phyloP scores from a whole-genome alignment of 2,888 invertebrate genomes.

The Hypomecis atomaria region DNA sequence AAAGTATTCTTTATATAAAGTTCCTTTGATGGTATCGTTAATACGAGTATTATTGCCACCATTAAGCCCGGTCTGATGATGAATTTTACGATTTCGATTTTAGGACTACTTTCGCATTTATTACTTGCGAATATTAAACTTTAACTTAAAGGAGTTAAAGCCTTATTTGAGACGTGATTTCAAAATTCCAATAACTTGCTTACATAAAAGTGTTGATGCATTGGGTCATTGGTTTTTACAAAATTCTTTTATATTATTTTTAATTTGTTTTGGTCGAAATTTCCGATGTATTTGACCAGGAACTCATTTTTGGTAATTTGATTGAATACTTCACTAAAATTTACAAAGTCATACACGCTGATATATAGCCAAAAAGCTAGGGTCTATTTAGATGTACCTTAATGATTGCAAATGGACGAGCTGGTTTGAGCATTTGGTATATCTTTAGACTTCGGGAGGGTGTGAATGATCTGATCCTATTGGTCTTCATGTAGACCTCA shows the following conservation, averaged over 20 bases:
- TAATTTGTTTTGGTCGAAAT: constrained; percentile 2
- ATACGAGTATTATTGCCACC: constrained; percentile 6
- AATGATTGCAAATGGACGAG: too few relatives aligned
- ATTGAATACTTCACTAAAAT: too few relatives aligned
- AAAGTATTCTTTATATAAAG: constrained; percentile 5
- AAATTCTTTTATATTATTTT: constrained; percentile 3
- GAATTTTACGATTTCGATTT: constrained; percentile 21
- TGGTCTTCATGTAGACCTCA: too few relatives aligned
- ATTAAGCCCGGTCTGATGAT: constrained; percentile 16
- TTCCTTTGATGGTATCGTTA: constrained; percentile 3
- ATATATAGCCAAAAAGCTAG: too few relatives aligned
- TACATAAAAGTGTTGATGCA: constrained; percentile 24
- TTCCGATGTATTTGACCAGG: neutral
- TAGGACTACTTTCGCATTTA: constrained; percentile 17
- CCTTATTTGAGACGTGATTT: constrained; percentile 1
- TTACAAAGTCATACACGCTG: too few relatives aligned
- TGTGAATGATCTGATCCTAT: too few relatives aligned
- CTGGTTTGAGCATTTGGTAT: too few relatives aligned
- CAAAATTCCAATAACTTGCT: constrained; percentile 9
- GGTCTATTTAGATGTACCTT: too few relatives aligned
- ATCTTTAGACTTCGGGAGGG: too few relatives aligned
- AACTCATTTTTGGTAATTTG: too few relatives aligned
- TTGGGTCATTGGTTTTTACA: constrained; percentile 24
- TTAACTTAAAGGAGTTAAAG: constrained; percentile 7
- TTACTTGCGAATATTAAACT: constrained; percentile 8